Base-by-base conservation (phyloP, 1,140 invertebrate genomes). In the Drosophila lini region DNA sequence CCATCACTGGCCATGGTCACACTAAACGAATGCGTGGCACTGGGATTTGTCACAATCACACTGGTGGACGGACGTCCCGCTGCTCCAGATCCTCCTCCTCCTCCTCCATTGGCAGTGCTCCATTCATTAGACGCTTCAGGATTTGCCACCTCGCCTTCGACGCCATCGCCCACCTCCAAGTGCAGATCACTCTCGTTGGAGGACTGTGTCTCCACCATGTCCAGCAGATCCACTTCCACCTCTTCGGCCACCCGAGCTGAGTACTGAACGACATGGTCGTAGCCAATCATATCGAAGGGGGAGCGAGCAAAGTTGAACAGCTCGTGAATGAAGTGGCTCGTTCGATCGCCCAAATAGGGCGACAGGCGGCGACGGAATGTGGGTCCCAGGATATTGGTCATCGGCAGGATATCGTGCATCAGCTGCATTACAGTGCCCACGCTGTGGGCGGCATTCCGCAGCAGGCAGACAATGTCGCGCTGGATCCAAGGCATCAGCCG, bases 281-380 rank as follows among this genome's bases (percentile, higher is more conserved):
- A 97, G 25, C 95, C 96, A 50, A 95, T 93, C 94, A 98, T 95
- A 82, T 97, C 97, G 91, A 95, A 97, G 0, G 97, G 96, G 9
- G 96, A 97, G 31, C 95, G 94, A 41, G 97, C 97, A 94, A 97
- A 99, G 91, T 95, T 95, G 71, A 96, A 95, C 65, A 99, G 94
- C 91, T 99, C 98, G 82, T 98, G 97, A 40, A 97, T 94, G 92
- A 99, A 99, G 91, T 98, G 97, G 65, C 95, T 94, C 0, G 95
- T 95, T 62, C 94, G 93, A 15, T 92, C 91, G 15, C 94, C 94
- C 53, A 92, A 47, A 82, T 94, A 95, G 4, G 94, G 92, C 2
- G 93, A 90, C 16, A 97, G 80, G 1, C 93, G 82, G 34, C 94
- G 94, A 22, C 94, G 94, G 92, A 99, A 98, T 80, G 95, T 94